Conservation (phyloP, 2,797 vertebrate species). For the Manis javanica region DNA sequence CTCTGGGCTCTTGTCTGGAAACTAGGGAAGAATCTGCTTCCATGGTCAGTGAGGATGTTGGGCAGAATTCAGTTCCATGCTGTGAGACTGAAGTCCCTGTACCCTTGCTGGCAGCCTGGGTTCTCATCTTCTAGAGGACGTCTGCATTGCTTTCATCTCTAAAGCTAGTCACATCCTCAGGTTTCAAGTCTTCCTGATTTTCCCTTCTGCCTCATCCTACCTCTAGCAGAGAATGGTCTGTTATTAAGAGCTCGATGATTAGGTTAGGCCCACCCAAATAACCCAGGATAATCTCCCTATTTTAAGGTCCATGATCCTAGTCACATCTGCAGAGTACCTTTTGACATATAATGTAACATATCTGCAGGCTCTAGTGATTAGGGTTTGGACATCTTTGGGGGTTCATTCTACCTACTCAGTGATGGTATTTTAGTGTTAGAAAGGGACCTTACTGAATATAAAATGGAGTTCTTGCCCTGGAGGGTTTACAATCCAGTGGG, state of each 20-base stretch:
- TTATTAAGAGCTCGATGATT: conserved; percentile 11
- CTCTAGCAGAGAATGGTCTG: not conserved
- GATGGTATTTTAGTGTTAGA: not conserved
- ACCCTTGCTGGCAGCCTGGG: not conserved
- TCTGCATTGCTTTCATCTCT: not conserved
- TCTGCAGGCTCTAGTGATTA: not conserved
- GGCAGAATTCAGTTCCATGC: not conserved
- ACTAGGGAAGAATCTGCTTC: not conserved
- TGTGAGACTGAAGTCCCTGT: not conserved
- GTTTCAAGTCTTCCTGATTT: not conserved
- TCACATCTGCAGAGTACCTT: not conserved
- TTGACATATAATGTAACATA: not conserved
- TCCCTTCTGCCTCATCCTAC: not conserved
- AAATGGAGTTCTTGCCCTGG: not conserved
- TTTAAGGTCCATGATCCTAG: conserved; percentile 4
- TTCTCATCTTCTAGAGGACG: not conserved
- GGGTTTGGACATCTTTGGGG: not conserved
- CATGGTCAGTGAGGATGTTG: not conserved
- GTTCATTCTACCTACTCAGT: not conserved
- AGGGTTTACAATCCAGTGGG: not conserved
- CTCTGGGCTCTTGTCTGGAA: not conserved
- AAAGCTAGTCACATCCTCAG: not conserved
- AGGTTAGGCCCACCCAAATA: not conserved
- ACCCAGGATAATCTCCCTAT: not conserved
- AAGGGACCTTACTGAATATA: not conserved